Evolutionary conservation across 2,888 invertebrate genomes (phyloP).

Genomic region (Ligdia adustata): DNA sequence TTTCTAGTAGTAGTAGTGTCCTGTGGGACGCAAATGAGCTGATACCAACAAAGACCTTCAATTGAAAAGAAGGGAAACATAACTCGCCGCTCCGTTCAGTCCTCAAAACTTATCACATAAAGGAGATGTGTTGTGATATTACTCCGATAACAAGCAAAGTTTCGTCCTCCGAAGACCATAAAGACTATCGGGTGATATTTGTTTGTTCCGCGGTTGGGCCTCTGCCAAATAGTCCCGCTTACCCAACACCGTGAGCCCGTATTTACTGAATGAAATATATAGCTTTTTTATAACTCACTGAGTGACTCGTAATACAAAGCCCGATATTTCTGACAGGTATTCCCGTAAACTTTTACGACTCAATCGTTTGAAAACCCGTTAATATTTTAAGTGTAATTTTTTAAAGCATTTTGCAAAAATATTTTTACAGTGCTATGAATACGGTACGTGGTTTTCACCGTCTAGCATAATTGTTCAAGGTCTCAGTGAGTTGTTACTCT

Average conservation of each 20-base stretch:
- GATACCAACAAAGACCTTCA: too few relatives aligned
- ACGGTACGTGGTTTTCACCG: neutral
- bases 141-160: conserved; percentile 78
- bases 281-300: conserved; percentile 38
- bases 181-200: conserved; percentile 48
- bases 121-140: conserved; percentile 76
- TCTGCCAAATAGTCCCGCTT: conserved; percentile 46
- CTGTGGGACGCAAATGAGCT: too few relatives aligned
- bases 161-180: conserved; percentile 58
- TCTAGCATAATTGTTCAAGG: conserved; percentile 1
- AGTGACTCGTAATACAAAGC: conserved; percentile 27
- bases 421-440: conserved; percentile 1
- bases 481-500: conserved; percentile 7
- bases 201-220: conserved; percentile 49
- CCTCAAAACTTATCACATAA: conserved; percentile 72
- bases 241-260: conserved; percentile 32
- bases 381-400: conserved; percentile 11
- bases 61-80: conserved; percentile 38
- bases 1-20: too few relatives aligned
- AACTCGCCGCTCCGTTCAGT: conserved; percentile 45
- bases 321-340: conserved; percentile 31
- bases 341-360: conserved; percentile 24
- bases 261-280: conserved; percentile 38
- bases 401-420: conserved; percentile 11
- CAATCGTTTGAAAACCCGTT: conserved; percentile 25